Evolutionary conservation across 2,888 invertebrate species (phyloP).

Genomic region (Caenorhabditis sp.): DNA sequence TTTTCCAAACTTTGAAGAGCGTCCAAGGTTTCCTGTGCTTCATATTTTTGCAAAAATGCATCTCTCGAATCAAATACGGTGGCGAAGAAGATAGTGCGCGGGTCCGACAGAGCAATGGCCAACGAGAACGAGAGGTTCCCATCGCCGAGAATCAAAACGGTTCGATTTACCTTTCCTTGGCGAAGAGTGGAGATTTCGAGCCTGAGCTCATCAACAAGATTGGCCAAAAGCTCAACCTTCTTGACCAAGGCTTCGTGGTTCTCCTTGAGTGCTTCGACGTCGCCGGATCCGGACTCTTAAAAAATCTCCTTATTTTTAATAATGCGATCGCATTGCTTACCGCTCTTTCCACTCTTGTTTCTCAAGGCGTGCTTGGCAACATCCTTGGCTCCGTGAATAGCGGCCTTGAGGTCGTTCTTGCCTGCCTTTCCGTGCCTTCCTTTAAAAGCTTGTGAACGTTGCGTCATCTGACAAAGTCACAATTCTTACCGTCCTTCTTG

Average conservation of each 20-base stretch:
- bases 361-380: slow-evolving; percentile 54
- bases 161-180: slow-evolving; percentile 24
- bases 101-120: slow-evolving; percentile 43
- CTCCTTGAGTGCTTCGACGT: slow-evolving; percentile 56
- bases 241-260: slow-evolving; percentile 60
- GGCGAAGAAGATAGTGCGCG: slow-evolving; percentile 40
- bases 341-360: too few relatives aligned
- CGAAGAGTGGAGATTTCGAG: slow-evolving; percentile 38
- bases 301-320: not conserved
- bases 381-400: slow-evolving; percentile 58
- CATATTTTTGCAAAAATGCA: slow-evolving; percentile 56
- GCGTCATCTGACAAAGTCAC: too few relatives aligned
- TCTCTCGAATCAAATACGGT: slow-evolving; percentile 63
- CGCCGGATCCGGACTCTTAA: slow-evolving; percentile 15
- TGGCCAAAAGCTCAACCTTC: slow-evolving; percentile 59
- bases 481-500: slow-evolving; percentile 12
- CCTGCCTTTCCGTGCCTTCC: not conserved
- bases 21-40: slow-evolving; percentile 33
- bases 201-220: slow-evolving; percentile 61
- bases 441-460: too few relatives aligned
- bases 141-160: slow-evolving; percentile 64
- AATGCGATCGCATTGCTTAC: too few relatives aligned
- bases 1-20: slow-evolving; percentile 37
- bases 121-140: slow-evolving; percentile 68
- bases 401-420: slow-evolving; percentile 43